These are phyloP conservation scores for Loxodonta africana DNA, from an alignment of 2,113 vertebrate species.

Conservation along the genomic window DNA sequence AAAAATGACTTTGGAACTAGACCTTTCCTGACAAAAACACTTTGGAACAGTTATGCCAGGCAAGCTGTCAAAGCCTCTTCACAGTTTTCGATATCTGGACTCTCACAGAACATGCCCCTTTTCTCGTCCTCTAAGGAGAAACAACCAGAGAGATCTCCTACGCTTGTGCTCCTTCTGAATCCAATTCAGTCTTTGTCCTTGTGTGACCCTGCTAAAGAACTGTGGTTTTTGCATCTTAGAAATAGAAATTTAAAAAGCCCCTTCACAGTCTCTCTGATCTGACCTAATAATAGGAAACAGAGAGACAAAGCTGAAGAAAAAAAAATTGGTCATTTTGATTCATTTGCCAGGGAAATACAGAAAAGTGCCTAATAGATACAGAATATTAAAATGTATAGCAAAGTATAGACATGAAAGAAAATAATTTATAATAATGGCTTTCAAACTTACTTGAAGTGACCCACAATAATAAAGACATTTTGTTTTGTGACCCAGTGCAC, in stretches of 20 bases:
- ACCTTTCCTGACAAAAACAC: background rate
- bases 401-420: background rate
- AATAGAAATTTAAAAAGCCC: background rate
- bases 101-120: background rate
- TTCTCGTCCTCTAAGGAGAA: background rate
- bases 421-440: background rate
- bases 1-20: background rate
- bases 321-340: background rate
- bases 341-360: background rate
- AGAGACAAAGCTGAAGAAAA: background rate
- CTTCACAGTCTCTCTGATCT: background rate
- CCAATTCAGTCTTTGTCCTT: background rate
- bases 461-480: background rate
- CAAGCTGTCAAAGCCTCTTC: background rate
- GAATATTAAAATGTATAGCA: background rate
- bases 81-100: background rate
- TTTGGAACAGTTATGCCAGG: background rate
- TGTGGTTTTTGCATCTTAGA: background rate
- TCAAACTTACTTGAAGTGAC: background rate
- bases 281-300: background rate
- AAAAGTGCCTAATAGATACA: background rate
- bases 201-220: background rate
- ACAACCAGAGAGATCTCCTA: background rate
- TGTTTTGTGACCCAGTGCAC: background rate
- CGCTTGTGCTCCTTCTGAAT: too few species aligned